These are phyloP conservation scores for Rostratula benghalensis DNA, from an alignment of 2,113 vertebrate genomes.

Conservation along the genomic window DNA sequence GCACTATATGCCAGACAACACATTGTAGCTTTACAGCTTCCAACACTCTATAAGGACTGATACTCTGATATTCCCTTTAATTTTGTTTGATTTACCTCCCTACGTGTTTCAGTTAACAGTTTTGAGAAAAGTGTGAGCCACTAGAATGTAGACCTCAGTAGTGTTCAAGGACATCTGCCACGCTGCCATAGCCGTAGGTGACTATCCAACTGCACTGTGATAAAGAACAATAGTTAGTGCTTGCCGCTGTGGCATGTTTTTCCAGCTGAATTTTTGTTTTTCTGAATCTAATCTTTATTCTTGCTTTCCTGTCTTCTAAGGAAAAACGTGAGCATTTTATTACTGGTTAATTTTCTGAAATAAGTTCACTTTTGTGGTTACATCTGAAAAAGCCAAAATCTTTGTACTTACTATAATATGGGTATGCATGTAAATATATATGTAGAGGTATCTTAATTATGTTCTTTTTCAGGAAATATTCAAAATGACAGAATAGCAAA, in stretches of 20 bases:
- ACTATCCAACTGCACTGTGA: accelerated
- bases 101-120: not conserved
- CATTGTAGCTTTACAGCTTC: not conserved
- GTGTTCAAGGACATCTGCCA: not conserved
- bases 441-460: not conserved
- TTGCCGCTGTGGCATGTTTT: not conserved
- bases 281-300: not conserved
- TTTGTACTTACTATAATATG: not conserved
- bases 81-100: not conserved
- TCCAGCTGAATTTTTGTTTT: not conserved
- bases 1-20: not conserved
- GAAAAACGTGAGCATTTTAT: not conserved
- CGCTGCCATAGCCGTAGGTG: not conserved
- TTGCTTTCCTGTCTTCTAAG: not conserved
- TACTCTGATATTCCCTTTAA: not conserved
- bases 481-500: not conserved
- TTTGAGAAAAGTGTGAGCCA: not conserved
- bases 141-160: not conserved
- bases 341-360: not conserved
- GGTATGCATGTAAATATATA: not conserved
- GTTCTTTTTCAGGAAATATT: not conserved
- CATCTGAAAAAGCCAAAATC: not conserved
- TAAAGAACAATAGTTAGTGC: not conserved
- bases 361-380: not conserved
- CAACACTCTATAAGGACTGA: not conserved